These are phyloP conservation scores for Corvus moneduloides DNA, from an alignment of 2,113 vertebrate genomes.

Conservation along the genomic window DNA sequence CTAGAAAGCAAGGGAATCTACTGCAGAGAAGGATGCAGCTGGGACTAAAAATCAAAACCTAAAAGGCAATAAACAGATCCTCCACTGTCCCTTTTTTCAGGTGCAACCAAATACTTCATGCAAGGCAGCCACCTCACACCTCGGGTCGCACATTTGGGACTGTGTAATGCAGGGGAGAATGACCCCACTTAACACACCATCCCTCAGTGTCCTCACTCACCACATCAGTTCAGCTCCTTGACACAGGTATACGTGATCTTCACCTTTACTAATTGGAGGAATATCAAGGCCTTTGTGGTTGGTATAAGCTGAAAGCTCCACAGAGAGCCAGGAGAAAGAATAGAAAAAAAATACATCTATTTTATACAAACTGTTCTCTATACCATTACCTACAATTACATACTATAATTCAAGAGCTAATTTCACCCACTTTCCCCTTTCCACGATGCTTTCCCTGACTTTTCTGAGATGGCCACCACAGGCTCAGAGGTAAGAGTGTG, in stretches of 20 bases:
- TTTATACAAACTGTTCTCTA: neutral
- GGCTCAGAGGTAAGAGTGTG: neutral
- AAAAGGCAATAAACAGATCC: neutral
- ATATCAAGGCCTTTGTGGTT: neutral
- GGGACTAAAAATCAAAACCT: neutral
- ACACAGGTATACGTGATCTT: neutral
- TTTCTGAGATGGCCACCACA: neutral
- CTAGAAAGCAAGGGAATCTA: neutral
- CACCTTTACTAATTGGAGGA: neutral
- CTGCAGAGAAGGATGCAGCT: neutral
- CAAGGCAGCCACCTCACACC: neutral
- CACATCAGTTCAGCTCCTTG: neutral
- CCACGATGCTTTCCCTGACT: rapidly evolving
- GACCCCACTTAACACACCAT: neutral
- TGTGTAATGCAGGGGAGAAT: neutral
- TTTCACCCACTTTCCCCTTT: neutral
- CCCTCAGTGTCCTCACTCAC: neutral
- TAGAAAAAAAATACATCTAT: neutral
- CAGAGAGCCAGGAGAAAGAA: neutral
- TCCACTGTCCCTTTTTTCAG: neutral
- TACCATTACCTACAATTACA: neutral
- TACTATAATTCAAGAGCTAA: neutral
- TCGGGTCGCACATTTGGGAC: rapidly evolving
- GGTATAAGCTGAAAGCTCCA: neutral
- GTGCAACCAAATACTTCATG: neutral